Conservation (phyloP, 2,888 invertebrate genomes). For the Ametastegia equiseti region DNA sequence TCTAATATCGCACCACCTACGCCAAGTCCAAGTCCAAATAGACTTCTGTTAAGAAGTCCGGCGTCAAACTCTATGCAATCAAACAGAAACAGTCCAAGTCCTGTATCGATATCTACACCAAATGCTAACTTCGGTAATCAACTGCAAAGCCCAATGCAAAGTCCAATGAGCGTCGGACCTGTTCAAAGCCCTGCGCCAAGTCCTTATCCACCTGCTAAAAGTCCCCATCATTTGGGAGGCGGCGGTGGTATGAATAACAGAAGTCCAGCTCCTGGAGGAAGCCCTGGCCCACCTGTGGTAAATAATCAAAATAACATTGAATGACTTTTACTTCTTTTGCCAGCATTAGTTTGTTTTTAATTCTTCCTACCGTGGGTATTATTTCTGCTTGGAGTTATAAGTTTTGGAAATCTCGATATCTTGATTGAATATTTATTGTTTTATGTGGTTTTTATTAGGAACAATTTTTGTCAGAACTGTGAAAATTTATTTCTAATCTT, state of each 20-base stretch:
- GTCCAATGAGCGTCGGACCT: constrained; percentile 72
- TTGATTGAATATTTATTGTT: background rate
- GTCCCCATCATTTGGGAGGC: constrained; percentile 70
- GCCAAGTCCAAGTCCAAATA: constrained; percentile 73
- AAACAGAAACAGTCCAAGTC: constrained; percentile 72
- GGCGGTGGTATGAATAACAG: constrained; percentile 69
- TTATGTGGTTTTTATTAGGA: no score
- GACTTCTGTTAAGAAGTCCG: constrained; percentile 71
- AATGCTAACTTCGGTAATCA: constrained; percentile 71
- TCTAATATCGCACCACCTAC: constrained; percentile 74
- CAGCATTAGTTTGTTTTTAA: background rate
- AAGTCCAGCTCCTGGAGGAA: constrained; percentile 74
- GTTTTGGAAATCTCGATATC: background rate
- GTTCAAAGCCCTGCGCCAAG: constrained; percentile 74
- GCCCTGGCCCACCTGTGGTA: constrained; percentile 74
- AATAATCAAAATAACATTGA: no score
- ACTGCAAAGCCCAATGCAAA: constrained; percentile 74
- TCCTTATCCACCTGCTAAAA: constrained; percentile 74
- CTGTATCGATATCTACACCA: constrained; percentile 68
- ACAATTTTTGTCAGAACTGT: background rate
- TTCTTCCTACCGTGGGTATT: background rate
- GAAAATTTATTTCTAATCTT: constrained; percentile 45
- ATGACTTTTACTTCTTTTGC: background rate
- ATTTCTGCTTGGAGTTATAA: background rate
- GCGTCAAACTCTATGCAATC: constrained; percentile 74